Conservation (phyloP, 2,113 vertebrate species). For the Pangasianodon gigas region DNA sequence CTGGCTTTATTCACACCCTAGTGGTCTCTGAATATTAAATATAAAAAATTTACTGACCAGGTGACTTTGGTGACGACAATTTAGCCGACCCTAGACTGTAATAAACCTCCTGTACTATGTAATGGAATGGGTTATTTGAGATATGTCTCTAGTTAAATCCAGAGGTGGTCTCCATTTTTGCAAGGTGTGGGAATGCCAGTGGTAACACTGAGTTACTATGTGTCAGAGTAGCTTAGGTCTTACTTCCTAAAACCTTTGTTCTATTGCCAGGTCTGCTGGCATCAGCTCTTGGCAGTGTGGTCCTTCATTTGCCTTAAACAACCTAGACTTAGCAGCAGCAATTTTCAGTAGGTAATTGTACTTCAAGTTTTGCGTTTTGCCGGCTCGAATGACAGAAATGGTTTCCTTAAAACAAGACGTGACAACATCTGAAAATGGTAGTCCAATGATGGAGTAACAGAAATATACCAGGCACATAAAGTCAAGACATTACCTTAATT, state of each 20-base stretch:
- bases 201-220: slow-evolving; percentile 39
- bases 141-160: slow-evolving; percentile 7
- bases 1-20: background rate
- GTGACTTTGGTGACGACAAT: background rate
- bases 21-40: background rate
- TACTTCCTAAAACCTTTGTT: slow-evolving; percentile 26
- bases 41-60: slow-evolving; percentile 9
- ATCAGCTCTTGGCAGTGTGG: slow-evolving; percentile 36
- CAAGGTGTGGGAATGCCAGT: slow-evolving; percentile 12
- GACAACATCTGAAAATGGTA: slow-evolving; percentile 11
- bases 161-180: slow-evolving; percentile 35
- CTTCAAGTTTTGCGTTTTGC: background rate
- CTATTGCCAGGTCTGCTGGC: slow-evolving; percentile 34
- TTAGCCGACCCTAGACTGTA: background rate
- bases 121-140: slow-evolving; percentile 19
- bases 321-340: background rate
- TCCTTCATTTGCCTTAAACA: slow-evolving; percentile 25
- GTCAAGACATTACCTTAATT: slow-evolving; percentile 14
- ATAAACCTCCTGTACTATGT: slow-evolving; percentile 10
- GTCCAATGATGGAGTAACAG: background rate
- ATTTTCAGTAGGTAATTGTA: slow-evolving; percentile 22
- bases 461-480: slow-evolving; percentile 22
- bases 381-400: background rate
- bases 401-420: slow-evolving; percentile 14
- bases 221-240: slow-evolving; percentile 20